Conservation (phyloP, 2,888 invertebrate species). For the Lutraria lutraria region DNA sequence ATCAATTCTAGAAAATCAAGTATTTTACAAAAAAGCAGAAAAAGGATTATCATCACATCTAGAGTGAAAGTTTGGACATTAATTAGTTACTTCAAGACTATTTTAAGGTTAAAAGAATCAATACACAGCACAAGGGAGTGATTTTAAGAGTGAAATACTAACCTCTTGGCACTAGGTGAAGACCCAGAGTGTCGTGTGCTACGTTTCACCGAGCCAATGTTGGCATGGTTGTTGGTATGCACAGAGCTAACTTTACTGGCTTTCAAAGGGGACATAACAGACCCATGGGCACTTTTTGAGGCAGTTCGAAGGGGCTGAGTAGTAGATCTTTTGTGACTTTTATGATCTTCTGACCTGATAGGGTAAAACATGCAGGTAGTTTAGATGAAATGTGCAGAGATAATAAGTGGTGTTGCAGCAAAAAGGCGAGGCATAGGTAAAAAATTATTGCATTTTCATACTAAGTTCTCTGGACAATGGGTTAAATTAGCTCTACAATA, state of each 20-base stretch:
- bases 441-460: neutral
- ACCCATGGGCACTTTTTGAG: constrained; percentile 83
- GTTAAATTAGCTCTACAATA: too few species aligned
- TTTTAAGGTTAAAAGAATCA: constrained; percentile 6
- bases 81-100: constrained; percentile 16
- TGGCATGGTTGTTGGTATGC: constrained; percentile 75
- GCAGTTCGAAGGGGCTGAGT: constrained; percentile 81
- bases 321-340: constrained; percentile 83
- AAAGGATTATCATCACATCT: constrained; percentile 12
- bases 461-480: too few species aligned
- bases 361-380: constrained; percentile 65
- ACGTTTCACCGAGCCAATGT: constrained; percentile 76
- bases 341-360: constrained; percentile 81
- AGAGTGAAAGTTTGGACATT: constrained; percentile 9
- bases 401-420: neutral
- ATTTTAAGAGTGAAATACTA: constrained; percentile 50
- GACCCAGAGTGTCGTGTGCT: constrained; percentile 78
- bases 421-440: neutral
- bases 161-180: constrained; percentile 82
- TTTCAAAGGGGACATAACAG: constrained; percentile 83
- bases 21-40: neutral
- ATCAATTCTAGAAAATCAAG: neutral
- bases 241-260: constrained; percentile 82
- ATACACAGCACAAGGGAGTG: constrained; percentile 38
- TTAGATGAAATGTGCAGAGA: constrained; percentile 17